Evolutionary conservation across 2,888 invertebrate species (phyloP), one percentile per base, ranked within the genome.

Genomic region (Drosophila vallismaia): DNA sequence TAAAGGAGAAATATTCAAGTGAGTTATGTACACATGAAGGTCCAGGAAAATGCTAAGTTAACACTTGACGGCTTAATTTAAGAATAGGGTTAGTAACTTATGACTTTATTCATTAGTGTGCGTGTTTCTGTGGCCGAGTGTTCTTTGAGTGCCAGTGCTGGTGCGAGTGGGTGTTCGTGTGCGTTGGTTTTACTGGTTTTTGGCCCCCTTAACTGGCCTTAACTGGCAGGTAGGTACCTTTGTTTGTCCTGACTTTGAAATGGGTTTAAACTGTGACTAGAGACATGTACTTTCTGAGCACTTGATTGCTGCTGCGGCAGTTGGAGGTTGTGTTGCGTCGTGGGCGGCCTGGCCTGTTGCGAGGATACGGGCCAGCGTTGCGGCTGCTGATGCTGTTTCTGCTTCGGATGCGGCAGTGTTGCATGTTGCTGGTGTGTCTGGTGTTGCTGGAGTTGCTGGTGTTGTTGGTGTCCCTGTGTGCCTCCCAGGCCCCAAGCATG

Each of bases 401-500:
- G 54, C 29, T 69, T 74, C 10, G 33, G 33, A 33, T 33, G 33
- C 10, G 33, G 10, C 29, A 63, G 44, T 48, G 71, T 19, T 50
- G 49, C 19, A 72, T 60, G 80, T 10, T 71, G 77, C 5, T 77
- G 74, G 24, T 72, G 76, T 26, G 63, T 68, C 7, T 38, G 54
- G 29, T 69, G 75, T 40, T 66, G 75, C 59, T 66, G 75, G n/a
- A 62, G 71, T 5, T 28, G 69, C 53, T 57, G 57, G 44, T 77
- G 77, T 48, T 71, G 74, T 28, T 55, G 63, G 31, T 68, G 71
- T 66, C 71, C 60, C 57, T 89, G 86, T 56, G 87, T 74, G 40
- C 93, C 90, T 8, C 93, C 94, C 55, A 94, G 92, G 46, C 94
- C 94, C 94, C 94, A 94, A 33, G 93, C 89, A 75, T 94, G 93